Base-by-base conservation (phyloP, 2,113 vertebrate genomes). In the Sterrhoptilus dennistouni region DNA sequence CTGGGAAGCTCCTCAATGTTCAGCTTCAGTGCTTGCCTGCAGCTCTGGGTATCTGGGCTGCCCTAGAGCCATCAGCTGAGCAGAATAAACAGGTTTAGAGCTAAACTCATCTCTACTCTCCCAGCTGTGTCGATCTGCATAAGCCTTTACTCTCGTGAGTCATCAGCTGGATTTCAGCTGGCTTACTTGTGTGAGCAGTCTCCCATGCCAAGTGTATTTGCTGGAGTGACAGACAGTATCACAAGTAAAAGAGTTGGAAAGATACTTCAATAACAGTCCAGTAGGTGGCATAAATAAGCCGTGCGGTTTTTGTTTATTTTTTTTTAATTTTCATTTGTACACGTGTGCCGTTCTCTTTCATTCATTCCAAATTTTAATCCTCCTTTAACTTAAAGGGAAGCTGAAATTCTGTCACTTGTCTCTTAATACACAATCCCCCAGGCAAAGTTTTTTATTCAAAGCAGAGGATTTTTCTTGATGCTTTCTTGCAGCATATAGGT, bases 251-350 rank as follows among this genome's bases (percentile, higher is more conserved):
- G 1, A 1, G 16, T 14, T 40, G 38, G 78, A 82, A 89, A 60
- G 69, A 83, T 90, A 84, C 38, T 97, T 80, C 96, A 79, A 14
- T 36, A 69, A 83, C 72, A 77, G 85, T 92, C 97, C 97, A 98
- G 97, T 70, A 97, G 97, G 95, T 97, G 97, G 96, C 96, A 83
- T 60, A 91, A 96, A 95, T 54, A 92, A 90, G 66, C 96, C 31
- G 2, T 49, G 49, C 12, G 22, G 5, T 17, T 53, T 65, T 86
- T 87, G 13, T 31, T 52, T 45, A 13, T 60, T 57, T 84, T 86
- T 72, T 79, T 74, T 7, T 5, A 21, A 33, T n/a, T 85, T 69
- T 64, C 29, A 14, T 38, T 50, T 68, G 6, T 42, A 18, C 14
- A 27, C 1, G 10, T 57, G 16, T 6, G 20, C 44, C 1, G 0